Base-by-base conservation (phyloP, 2,113 vertebrate genomes). In the Nothobranchius furzeri region DNA sequence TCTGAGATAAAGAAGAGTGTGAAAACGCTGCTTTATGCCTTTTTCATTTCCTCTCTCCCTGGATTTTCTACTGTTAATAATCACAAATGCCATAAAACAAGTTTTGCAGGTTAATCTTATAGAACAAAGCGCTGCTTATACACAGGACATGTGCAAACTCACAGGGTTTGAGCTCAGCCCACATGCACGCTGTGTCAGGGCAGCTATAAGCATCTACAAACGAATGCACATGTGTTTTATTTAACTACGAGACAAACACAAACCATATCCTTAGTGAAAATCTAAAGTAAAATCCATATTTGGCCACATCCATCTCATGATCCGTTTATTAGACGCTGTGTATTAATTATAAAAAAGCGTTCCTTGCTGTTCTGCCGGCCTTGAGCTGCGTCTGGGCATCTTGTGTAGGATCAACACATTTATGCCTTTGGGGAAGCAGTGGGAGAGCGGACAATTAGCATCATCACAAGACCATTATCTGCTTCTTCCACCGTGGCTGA, bases 341-440 rank as follows among this genome's bases (percentile, higher is more conserved):
- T 83, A 88, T 91, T 90, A 88, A 87, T 91, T 89, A 91, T 88
- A 76, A 81, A 85, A 70, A 54, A 83, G 68, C 76, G 79, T 62
- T 75, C 57, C 66, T 73, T 74, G 66, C 75, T 78, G 66, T 73
- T 81, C 68, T 82, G 78, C 59, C 61, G 5, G 69, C 85, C 78
- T 61, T 57, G 62, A 60, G 84, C 76, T 72, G 63, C 64, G 72
- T 60, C 59, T 72, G 74, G 54, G 67, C 64, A 74, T 82, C 76
- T 78, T 68, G 68, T 74, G 51, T 60, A 48, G 59, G 70, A 82
- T 83, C 85, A 83, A 87, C 82, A 86, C 84, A 84, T 82, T 70
- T 76, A 67, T 81, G 64, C 78, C 83, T 85, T 75, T 12, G 73
- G 82, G 74, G 64, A 60, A 69, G 52, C 73, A 64, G 60, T 56